A percentile compares a stretch with the other conserved stretches of the same genome.
phyloP scores from a whole-genome alignment of 2,888 invertebrate genomes.

The Amphipoea oculea region DNA sequence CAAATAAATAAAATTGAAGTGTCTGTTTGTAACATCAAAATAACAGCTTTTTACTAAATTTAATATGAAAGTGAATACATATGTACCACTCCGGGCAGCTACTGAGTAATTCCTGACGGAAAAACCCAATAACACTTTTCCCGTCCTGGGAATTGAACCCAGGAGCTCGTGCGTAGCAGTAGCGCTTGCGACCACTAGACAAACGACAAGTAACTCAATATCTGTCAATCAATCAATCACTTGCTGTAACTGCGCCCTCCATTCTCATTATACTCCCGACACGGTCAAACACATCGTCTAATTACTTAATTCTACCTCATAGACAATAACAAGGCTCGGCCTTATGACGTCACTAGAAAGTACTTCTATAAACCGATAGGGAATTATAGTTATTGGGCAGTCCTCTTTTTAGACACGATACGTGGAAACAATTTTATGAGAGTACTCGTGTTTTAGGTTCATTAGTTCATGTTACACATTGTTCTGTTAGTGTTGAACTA shows the following conservation, averaged over 20 bases:
- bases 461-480: slow-evolving; percentile 6
- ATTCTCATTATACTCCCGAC: neutral
- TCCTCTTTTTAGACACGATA: slow-evolving; percentile 32
- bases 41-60: too few relatives aligned
- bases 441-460: neutral
- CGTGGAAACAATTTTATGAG: slow-evolving; percentile 52
- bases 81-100: too few relatives aligned
- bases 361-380: slow-evolving; percentile 53
- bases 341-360: slow-evolving; percentile 53
- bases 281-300: slow-evolving; percentile 33
- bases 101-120: too few relatives aligned
- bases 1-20: too few relatives aligned
- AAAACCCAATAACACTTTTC: too few relatives aligned
- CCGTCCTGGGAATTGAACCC: too few relatives aligned
- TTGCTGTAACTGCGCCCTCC: neutral
- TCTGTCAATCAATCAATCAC: neutral
- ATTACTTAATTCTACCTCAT: slow-evolving; percentile 60
- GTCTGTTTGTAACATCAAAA: too few relatives aligned
- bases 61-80: too few relatives aligned
- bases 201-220: neutral
- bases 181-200: neutral
- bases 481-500: neutral
- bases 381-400: slow-evolving; percentile 57
- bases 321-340: slow-evolving; percentile 35
- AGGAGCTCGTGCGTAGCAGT: too few relatives aligned